A percentile compares a stretch with the other conserved stretches of the same genome.
phyloP scores from a whole-genome alignment of 92 coral and sea anemone species.

The Bergia puertoricense region DNA sequence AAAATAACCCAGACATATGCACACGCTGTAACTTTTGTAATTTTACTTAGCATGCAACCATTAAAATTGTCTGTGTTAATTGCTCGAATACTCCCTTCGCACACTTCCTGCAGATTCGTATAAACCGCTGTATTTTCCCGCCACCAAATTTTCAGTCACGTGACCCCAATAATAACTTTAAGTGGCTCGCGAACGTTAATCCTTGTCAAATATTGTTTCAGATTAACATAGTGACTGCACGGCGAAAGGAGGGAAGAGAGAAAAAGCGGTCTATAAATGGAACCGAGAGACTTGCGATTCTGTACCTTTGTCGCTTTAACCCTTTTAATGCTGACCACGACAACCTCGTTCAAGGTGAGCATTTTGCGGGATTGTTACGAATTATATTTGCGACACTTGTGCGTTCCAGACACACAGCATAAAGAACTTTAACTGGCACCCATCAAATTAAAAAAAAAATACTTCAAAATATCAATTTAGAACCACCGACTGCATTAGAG shows the following conservation, averaged over 20 bases:
- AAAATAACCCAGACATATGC: not conserved
- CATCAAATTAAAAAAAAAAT: too few relatives aligned
- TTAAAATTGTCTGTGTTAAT: not conserved
- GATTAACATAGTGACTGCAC: not conserved
- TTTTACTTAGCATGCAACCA: not conserved
- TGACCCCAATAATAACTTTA: not conserved
- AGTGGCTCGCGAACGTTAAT: conserved; percentile 5
- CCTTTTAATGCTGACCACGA: not conserved
- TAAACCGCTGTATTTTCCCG: conserved; percentile 6
- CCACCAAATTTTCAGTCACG: conserved; percentile 29
- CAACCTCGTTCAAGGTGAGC: not conserved
- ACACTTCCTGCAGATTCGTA: not conserved
- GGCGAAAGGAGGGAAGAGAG: not conserved
- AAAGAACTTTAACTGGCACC: not conserved
- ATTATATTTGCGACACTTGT: not conserved
- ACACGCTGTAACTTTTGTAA: not conserved
- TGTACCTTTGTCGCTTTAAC: not conserved
- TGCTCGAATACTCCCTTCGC: not conserved
- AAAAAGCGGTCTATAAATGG: not conserved
- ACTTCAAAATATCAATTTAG: too few relatives aligned
- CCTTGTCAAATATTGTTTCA: not conserved
- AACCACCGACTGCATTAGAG: not conserved
- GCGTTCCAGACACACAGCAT: not conserved
- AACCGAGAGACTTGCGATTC: not conserved
- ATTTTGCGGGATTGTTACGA: not conserved